These are phyloP conservation scores for Drosophila nr. fundita DNA, from an alignment of 2,888 invertebrate species.

Conservation along the genomic window DNA sequence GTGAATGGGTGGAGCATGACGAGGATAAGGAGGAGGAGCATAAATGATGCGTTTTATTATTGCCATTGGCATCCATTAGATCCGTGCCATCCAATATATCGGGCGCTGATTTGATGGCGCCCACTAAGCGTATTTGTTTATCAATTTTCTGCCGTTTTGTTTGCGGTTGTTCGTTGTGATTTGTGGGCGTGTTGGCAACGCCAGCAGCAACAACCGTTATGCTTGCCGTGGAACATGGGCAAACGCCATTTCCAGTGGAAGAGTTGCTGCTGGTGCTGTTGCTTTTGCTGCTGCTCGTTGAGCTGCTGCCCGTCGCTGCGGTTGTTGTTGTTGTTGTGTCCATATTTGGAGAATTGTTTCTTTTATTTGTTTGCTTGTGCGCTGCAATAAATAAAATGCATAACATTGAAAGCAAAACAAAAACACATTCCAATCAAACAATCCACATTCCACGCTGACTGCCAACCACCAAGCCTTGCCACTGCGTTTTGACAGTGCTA, in stretches of 20 bases:
- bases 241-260: slow-evolving; percentile 35
- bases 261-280: slow-evolving; percentile 28
- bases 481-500: slow-evolving; percentile 62
- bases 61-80: slow-evolving; percentile 68
- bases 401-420: slow-evolving; percentile 8
- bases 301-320: slow-evolving; percentile 21
- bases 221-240: slow-evolving; percentile 37
- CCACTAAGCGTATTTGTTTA: slow-evolving; percentile 67
- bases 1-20: slow-evolving; percentile 78
- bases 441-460: neutral
- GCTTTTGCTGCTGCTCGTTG: slow-evolving; percentile 20
- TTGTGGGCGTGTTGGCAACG: slow-evolving; percentile 26
- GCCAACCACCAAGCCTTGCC: slow-evolving; percentile 41
- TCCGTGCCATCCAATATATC: slow-evolving; percentile 68
- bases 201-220: slow-evolving; percentile 8
- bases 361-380: slow-evolving; percentile 18
- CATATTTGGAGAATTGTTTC: slow-evolving; percentile 53
- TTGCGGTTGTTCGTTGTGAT: slow-evolving; percentile 90
- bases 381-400: slow-evolving; percentile 43
- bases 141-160: slow-evolving; percentile 93
- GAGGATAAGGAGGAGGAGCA: slow-evolving; percentile 81
- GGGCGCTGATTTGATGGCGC: slow-evolving; percentile 57
- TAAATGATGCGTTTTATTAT: slow-evolving; percentile 66
- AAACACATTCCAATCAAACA: slow-evolving; percentile 16
- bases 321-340: slow-evolving; percentile 48